A percentile compares a stretch with the other conserved stretches of the same genome.
Conservation (phyloP, 2,797 vertebrate genomes). For the Bothrops alternatus region DNA sequence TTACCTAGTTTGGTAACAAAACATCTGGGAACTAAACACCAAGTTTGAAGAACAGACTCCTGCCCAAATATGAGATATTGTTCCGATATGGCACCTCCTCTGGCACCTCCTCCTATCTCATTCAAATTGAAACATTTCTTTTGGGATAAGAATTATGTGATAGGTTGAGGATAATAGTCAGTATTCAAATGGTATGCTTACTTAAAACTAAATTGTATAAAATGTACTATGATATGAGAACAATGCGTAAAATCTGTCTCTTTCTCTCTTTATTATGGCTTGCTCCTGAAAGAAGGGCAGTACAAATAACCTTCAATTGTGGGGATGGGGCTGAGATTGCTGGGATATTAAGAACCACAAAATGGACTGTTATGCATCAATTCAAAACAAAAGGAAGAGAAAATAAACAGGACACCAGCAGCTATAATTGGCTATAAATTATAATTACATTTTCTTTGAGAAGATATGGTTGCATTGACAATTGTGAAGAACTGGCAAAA, state of each 20-base stretch:
- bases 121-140: background rate
- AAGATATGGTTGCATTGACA: background rate
- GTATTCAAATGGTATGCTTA: background rate
- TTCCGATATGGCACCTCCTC: background rate
- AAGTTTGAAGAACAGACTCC: background rate
- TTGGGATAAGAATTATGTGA: background rate
- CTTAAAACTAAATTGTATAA: background rate
- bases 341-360: background rate
- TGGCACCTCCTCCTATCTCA: background rate
- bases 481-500: background rate
- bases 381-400: background rate
- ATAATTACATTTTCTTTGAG: background rate
- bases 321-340: background rate
- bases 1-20: background rate
- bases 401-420: background rate
- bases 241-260: background rate
- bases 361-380: background rate
- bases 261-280: background rate
- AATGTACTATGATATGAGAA: background rate
- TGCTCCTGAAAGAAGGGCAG: background rate
- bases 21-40: background rate
- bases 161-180: background rate
- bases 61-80: background rate
- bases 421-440: background rate
- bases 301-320: background rate